Percentiles rank a stretch among this genome's conserved stretches.
Conservation (phyloP, 23 tunicate genomes). For the Trididemnum miniatum region DNA sequence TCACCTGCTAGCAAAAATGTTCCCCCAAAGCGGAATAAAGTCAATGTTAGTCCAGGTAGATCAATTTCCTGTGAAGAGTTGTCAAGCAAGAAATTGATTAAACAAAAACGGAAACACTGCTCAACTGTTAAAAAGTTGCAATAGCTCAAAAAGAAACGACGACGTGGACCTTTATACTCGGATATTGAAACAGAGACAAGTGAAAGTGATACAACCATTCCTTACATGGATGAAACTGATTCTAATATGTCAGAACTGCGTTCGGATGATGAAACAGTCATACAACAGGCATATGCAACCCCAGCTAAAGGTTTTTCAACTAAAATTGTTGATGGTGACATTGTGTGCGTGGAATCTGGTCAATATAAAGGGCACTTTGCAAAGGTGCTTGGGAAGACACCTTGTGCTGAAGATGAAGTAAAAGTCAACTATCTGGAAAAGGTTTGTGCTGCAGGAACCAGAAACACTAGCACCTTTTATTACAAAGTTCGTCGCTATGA, state of each 20-base stretch:
- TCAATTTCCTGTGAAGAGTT: constrained; percentile 5
- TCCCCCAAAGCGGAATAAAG: background rate
- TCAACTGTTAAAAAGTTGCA: background rate
- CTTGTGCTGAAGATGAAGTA: background rate
- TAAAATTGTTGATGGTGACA: background rate
- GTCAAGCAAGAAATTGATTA: background rate
- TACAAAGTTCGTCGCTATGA: background rate
- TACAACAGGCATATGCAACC: background rate
- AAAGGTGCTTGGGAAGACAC: background rate
- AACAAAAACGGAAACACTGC: background rate
- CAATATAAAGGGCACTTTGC: constrained; percentile 2
- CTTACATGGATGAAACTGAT: constrained; percentile 7
- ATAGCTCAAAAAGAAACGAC: background rate
- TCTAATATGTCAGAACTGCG: background rate
- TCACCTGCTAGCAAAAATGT: background rate
- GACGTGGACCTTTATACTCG: background rate
- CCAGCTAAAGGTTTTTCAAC: background rate
- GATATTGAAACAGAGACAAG: background rate
- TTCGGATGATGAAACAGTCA: background rate
- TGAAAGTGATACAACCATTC: background rate
- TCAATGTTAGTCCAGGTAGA: constrained; percentile 13
- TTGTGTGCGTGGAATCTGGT: background rate
- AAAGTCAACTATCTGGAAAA: constrained; percentile 11
- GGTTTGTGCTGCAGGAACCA: background rate
- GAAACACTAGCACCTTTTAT: background rate